Percentiles rank a stretch among this genome's conserved stretches.
phyloP scores from a whole-genome alignment of 1,140 invertebrate species.

The Pogonus chalceus region DNA sequence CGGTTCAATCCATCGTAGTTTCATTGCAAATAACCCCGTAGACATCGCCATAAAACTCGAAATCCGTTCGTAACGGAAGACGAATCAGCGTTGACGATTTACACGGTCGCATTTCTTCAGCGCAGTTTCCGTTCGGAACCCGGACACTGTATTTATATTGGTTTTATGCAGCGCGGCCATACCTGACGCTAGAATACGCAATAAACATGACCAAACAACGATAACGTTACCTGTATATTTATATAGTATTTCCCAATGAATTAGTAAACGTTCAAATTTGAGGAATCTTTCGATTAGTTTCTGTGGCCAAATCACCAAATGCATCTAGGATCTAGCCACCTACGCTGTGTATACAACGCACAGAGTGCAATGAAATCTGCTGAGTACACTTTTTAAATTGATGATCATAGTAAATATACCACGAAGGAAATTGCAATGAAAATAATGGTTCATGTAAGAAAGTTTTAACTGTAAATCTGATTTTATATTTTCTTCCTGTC shows the following conservation, averaged over 20 bases:
- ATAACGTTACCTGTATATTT: too few species aligned
- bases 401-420: not conserved
- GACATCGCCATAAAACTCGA: conserved; percentile 1
- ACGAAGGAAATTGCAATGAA: not conserved
- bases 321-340: not conserved
- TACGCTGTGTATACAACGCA: not conserved
- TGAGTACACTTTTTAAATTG: conserved; percentile 3
- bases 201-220: too few species aligned
- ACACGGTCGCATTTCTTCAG: conserved; percentile 2
- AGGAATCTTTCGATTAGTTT: too few species aligned
- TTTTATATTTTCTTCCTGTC: conserved; percentile 3
- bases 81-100: conserved; percentile 1
- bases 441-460: conserved; percentile 3
- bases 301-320: not conserved
- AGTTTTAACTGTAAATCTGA: conserved; percentile 6
- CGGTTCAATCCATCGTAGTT: not conserved
- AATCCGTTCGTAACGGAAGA: conserved; percentile 2
- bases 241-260: too few species aligned
- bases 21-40: not conserved
- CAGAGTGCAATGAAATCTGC: not conserved
- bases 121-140: not conserved
- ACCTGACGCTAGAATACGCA: too few species aligned
- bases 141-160: not conserved
- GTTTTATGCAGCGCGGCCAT: not conserved
- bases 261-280: too few species aligned